These are phyloP conservation scores for Drosophila parthenogenetica DNA, from an alignment of 2,888 invertebrate genomes.

Conservation along the genomic window DNA sequence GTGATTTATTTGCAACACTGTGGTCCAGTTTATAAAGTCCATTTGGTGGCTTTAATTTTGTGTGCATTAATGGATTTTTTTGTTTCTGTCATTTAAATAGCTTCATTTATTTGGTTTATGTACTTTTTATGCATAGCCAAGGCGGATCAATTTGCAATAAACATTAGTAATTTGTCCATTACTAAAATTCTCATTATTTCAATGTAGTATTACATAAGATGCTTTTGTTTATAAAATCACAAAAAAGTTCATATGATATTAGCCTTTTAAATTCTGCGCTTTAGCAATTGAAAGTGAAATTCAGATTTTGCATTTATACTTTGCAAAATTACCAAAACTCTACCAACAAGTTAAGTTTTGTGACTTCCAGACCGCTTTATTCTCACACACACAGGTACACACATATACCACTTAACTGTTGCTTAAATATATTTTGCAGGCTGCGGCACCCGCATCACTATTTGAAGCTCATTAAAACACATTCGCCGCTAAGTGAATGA, in stretches of 20 bases:
- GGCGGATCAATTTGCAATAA: slow-evolving; percentile 11
- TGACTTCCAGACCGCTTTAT: not conserved
- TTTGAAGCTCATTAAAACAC: slow-evolving; percentile 77
- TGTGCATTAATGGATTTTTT: slow-evolving; percentile 6
- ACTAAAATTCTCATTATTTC: not conserved
- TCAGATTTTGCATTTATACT: too few species aligned
- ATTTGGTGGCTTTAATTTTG: too few species aligned
- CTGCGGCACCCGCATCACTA: slow-evolving; percentile 50
- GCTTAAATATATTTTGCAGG: slow-evolving; percentile 6
- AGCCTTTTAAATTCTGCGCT: too few species aligned
- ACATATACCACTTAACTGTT: not conserved
- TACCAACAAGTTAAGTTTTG: too few species aligned
- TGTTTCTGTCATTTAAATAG: slow-evolving; percentile 31
- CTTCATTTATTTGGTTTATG: slow-evolving; percentile 27
- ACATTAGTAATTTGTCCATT: not conserved
- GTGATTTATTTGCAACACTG: too few species aligned
- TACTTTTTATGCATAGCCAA: not conserved
- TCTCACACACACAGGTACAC: not conserved
- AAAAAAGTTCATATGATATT: too few species aligned
- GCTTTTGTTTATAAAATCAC: not conserved
- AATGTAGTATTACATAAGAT: not conserved
- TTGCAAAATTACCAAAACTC: too few species aligned
- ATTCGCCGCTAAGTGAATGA: slow-evolving; percentile 56
- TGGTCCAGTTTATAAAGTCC: too few species aligned
- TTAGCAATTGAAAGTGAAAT: too few species aligned